Evolutionary conservation across 37 sponge, comb jelly and placozoan species (phyloP).

Genomic region (Halisarca cf. caerulea): DNA sequence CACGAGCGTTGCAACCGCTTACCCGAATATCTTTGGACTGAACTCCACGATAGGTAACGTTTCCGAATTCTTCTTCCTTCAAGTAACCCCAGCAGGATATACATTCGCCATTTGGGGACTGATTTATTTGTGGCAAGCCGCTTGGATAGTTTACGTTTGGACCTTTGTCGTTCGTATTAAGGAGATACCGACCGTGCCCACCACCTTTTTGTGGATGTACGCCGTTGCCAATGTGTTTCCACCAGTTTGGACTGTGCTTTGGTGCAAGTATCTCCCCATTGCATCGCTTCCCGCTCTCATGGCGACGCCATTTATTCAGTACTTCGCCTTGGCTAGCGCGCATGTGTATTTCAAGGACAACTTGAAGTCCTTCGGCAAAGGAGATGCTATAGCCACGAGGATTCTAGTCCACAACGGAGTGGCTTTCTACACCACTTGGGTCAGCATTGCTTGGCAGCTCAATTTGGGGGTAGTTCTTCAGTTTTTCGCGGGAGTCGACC

Average conservation of each 20-base stretch:
- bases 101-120: constrained; percentile 21
- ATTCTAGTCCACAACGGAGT: constrained; percentile 38
- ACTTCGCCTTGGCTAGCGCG: neutral
- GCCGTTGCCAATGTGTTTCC: neutral
- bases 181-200: neutral
- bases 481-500: neutral
- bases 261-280: neutral
- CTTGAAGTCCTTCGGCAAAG: neutral
- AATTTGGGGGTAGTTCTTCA: constrained; percentile 33
- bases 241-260: neutral
- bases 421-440: constrained; percentile 30
- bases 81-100: constrained; percentile 12
- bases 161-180: neutral
- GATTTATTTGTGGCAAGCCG: neutral
- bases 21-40: too few species aligned
- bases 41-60: too few species aligned
- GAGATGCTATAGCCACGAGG: neutral
- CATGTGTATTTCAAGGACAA: neutral
- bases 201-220: neutral
- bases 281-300: neutral
- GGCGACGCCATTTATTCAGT: neutral
- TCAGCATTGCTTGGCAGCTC: constrained; percentile 5
- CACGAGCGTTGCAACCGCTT: too few species aligned
- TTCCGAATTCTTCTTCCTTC: too few species aligned
- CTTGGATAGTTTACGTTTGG: constrained; percentile 3